Conservation (phyloP, 2,888 invertebrate species). For the Tupiocoris notatus region DNA sequence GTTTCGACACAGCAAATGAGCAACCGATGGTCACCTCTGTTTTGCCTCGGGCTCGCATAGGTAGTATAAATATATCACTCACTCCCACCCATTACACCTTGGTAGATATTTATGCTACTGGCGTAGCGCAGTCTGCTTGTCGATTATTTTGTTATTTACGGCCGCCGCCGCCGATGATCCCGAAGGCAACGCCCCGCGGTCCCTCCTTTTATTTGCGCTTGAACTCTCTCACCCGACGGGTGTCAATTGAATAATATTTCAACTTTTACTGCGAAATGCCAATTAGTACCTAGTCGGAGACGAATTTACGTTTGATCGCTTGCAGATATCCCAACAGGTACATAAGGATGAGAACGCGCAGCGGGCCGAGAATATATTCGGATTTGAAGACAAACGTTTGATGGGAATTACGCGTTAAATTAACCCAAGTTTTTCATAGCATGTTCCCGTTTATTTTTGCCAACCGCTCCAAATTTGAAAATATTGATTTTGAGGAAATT, state of each 20-base stretch:
- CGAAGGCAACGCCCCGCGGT: slow-evolving; percentile 29
- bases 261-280: slow-evolving; percentile 22
- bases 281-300: slow-evolving; percentile 3
- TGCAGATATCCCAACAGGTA: background rate
- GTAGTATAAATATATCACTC: slow-evolving; percentile 30
- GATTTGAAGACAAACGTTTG: background rate
- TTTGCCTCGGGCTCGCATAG: background rate
- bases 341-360: background rate
- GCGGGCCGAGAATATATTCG: too few relatives aligned
- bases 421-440: too few relatives aligned
- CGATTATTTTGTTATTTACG: slow-evolving; percentile 40
- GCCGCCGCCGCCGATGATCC: slow-evolving; percentile 29
- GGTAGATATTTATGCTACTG: slow-evolving; percentile 41
- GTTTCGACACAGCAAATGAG: background rate
- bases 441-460: too few relatives aligned
- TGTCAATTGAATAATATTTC: slow-evolving; percentile 37
- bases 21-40: background rate
- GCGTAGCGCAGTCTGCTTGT: slow-evolving; percentile 34
- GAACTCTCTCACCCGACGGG: slow-evolving; percentile 1
- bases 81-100: slow-evolving; percentile 40
- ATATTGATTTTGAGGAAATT: too few relatives aligned
- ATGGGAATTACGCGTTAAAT: background rate
- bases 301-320: background rate
- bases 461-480: too few relatives aligned
- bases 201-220: slow-evolving; percentile 25